Evolutionary conservation across 2,888 invertebrate genomes (phyloP), one percentile per base, ranked within the genome.

Genomic region (Agrotis segetum): DNA sequence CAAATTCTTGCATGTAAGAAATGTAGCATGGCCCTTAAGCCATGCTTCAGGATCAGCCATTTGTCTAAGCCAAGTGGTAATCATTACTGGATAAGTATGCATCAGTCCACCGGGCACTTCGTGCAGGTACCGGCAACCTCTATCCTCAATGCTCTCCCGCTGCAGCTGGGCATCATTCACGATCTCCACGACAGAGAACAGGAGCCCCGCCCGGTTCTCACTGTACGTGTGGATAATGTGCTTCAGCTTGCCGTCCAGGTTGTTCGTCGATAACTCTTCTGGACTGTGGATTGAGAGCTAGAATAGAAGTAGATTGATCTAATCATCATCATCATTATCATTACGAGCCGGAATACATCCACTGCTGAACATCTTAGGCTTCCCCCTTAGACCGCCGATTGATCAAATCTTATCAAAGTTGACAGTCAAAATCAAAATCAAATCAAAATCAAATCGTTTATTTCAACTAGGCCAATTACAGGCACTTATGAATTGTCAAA

Each of bases 51-150:
- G 34, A 34, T 34, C 34, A 34, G 34, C 34, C 34, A 34, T 34
- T 34, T 34, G 34, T 40, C 11, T 40, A 21, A 5, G 34, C 19
- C 1, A 24, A 24, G 24, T 24, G 24, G 17, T 11, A 6, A 6
- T 7, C 11, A 13, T 84, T 88, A 94, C 94, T 85, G 87, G 87
- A 79, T 93, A 95, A 3, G 82, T 90, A 84, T 93, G 87, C 44
- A 92, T 71, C 16, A 61, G 61, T 5, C 59, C 81, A 14, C 85
- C 69, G 7, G 92, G 92, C 29, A 96, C 91, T 90, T 97, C 97
- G 56, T 97, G 87, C 1, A 93, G 87, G 85, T 97, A 97, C 40
- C 97, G 95, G 85, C 97, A 97, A 64, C 95, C 93, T 68, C 97
- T 94, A 74, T 96, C 95, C 9, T 89, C 72, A 0, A 96, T 88